These are phyloP conservation scores for Aix galericulata DNA, from an alignment of 2,113 vertebrate genomes.

Conservation along the genomic window DNA sequence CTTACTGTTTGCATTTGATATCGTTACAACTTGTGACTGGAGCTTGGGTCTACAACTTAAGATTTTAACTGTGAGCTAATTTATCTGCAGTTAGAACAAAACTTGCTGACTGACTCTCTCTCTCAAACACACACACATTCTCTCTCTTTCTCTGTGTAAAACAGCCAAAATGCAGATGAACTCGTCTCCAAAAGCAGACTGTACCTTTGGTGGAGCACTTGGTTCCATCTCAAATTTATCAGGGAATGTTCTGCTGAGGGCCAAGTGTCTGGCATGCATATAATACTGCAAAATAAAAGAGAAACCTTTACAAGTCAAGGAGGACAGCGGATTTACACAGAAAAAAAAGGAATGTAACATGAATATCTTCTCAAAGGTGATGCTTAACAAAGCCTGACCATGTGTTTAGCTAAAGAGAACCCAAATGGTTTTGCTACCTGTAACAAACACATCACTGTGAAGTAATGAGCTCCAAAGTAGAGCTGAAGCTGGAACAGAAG, in stretches of 20 bases:
- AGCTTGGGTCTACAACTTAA: not conserved
- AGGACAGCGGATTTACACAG: not conserved
- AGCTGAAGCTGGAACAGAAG: not conserved
- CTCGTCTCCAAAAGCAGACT: not conserved
- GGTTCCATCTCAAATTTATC: constrained; percentile 88
- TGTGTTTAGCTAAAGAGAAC: not conserved
- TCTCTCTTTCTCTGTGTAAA: not conserved
- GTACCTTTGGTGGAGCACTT: constrained; percentile 83
- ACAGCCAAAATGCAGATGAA: not conserved
- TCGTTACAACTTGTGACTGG: not conserved
- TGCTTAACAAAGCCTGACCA: not conserved
- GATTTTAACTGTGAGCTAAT: not conserved
- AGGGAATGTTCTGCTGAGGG: constrained; percentile 92
- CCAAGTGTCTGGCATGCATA: constrained; percentile 87
- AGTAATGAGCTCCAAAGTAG: not conserved
- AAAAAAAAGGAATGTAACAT: not conserved
- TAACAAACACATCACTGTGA: not conserved
- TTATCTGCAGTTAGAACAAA: not conserved
- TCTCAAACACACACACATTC: not conserved
- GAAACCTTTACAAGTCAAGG: not conserved
- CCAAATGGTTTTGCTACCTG: not conserved
- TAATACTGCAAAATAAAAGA: constrained; percentile 84
- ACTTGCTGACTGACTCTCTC: not conserved
- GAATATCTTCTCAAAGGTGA: not conserved
- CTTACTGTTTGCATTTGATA: not conserved